phyloP scores from a whole-genome alignment of 2,888 invertebrate genomes.

The Aspidiotus rigidus region DNA sequence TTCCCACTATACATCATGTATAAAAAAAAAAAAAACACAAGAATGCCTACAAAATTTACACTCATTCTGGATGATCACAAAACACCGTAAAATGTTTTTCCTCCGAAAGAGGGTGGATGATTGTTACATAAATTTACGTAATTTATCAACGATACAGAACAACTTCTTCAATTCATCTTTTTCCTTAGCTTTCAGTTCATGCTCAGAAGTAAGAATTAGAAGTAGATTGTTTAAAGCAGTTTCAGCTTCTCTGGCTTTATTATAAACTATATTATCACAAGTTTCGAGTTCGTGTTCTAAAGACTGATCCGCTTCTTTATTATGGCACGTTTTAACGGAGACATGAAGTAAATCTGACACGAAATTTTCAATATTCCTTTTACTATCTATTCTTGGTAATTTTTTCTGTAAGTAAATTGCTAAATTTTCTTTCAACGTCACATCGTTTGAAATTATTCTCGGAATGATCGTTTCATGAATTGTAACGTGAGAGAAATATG shows the following conservation, averaged over 20 bases:
- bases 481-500: slow-evolving; percentile 22
- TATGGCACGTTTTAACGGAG: no score
- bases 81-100: no score
- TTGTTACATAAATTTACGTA: slow-evolving; percentile 1
- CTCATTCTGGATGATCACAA: no score
- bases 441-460: slow-evolving; percentile 11
- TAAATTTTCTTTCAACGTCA: background rate
- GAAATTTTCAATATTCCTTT: background rate
- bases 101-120: background rate
- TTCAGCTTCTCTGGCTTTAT: background rate
- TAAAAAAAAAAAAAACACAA: no score
- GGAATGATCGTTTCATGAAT: slow-evolving; percentile 13
- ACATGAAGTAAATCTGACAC: background rate
- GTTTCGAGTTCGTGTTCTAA: no score
- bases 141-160: background rate
- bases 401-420: slow-evolving; percentile 7
- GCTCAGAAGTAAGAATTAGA: background rate
- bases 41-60: no score
- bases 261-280: no score
- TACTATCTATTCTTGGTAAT: background rate
- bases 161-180: slow-evolving; percentile 2
- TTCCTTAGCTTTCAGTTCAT: background rate
- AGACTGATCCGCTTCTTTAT: no score
- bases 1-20: no score
- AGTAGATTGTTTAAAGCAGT: background rate